Conservation (phyloP, 2,888 invertebrate species). For the Teleiodes luculella region DNA sequence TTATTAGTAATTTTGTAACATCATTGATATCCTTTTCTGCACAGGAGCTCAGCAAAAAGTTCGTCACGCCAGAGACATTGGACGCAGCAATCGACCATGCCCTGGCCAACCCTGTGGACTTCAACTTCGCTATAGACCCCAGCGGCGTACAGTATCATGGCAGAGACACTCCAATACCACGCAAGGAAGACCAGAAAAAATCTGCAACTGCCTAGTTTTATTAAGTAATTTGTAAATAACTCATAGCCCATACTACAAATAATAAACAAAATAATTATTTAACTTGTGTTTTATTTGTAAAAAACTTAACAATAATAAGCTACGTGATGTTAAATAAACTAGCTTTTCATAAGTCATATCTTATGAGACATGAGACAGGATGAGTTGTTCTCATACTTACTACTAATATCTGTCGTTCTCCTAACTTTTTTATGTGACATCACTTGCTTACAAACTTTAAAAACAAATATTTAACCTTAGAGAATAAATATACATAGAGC, state of each 20-base stretch:
- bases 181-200: conserved; percentile 37
- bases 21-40: too few relatives aligned
- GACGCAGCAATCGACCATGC: conserved; percentile 90
- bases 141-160: conserved; percentile 78
- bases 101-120: conserved; percentile 83
- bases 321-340: too few relatives aligned
- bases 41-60: conserved; percentile 80
- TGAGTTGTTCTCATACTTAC: too few relatives aligned
- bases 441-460: too few relatives aligned
- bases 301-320: too few relatives aligned
- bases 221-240: not conserved
- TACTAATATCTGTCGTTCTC: too few relatives aligned
- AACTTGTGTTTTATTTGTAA: not conserved
- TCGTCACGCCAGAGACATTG: conserved; percentile 86
- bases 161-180: conserved; percentile 41
- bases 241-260: not conserved
- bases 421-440: too few relatives aligned
- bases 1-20: too few relatives aligned
- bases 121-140: conserved; percentile 88
- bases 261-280: not conserved
- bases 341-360: too few relatives aligned
- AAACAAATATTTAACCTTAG: too few relatives aligned
- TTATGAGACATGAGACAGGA: too few relatives aligned
- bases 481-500: too few relatives aligned
- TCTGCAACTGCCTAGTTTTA: conserved; percentile 8